Base-by-base conservation (phyloP, 2,113 vertebrate genomes). In the Monopterus albus region DNA sequence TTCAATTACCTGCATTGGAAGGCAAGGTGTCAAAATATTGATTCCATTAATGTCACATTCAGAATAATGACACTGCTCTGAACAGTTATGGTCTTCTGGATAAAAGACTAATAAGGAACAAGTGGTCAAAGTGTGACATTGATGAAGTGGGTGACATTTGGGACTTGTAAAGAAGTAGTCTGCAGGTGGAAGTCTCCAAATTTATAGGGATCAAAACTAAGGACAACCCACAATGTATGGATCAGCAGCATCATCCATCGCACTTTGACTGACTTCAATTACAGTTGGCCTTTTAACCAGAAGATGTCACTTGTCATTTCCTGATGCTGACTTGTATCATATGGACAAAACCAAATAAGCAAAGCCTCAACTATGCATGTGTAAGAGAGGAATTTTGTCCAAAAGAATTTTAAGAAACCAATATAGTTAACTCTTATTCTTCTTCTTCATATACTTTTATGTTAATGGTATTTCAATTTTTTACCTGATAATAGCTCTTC, bases 131-230 rank as follows among this genome's bases (percentile, higher is more conserved):
- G 13, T 18, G 45, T 79, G 78, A 52, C 87, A 82, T 73, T 87
- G 81, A 87, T 87, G 86, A 85, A 88, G 75, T 61, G 45, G 78
- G 25, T 88, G 89, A 77, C 91, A 91, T 90, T 88, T 89, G 65
- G 60, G 69, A 82, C 46, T 81, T 75, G 63, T 76, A 78, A 78
- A 76, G 66, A 74, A 65, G 72, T 61, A 33, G 50, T 43, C 65
- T 74, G 73, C 72, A 62, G 58, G 47, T 73, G 39, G 31, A 67
- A 72, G 65, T 79, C 72, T 63, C 70, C 66, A 78, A 51, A 73
- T 80, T 53, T 8, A 39, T 29, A 50, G 53, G 23, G 56, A 66
- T 64, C 38, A 42, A 72, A 79, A 89, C 84, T 85, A 86, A 81
- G 50, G 80, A 62, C 57, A 72, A 36, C 31, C 56, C 59, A 73